Evolutionary conservation across 2,888 invertebrate genomes (phyloP), one percentile per base, ranked within the genome.

Genomic region (Punctoribates punctum): DNA sequence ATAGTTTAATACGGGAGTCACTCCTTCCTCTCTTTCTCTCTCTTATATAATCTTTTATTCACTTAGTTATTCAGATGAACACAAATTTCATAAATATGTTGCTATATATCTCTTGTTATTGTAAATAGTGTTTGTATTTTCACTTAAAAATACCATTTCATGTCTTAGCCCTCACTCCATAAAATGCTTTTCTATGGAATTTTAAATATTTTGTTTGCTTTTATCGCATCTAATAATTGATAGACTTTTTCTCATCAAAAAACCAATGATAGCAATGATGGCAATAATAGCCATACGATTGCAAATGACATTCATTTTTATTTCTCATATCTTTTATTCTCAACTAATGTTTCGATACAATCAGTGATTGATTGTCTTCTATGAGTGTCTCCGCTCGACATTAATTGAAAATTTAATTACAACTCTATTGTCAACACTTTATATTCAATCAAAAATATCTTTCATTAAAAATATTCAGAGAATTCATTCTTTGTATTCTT

Each of bases 121-220:
- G n/a, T 67, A 34, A 38, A 67, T 67, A 67, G 3, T 17, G 13
- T 27, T 38, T 67, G 38, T 34, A 67, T 34, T 34, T 67, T 34
- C 29, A 38, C 67, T 20, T 67, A 25, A 34, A 9, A n/a, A 15
- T 67, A 34, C 29, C 27, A 15, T 27, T 62, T 27, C 38, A 38
- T 67, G 34, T 38, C 34, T 60, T 60, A 27, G 20, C 23, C 23
- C 23, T 29, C 25, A 67, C 17, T 38, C 38, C 4, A 67, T 67
- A 34, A 38, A 67, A 67, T 34, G 67, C 38, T 23, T 27, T 67
- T 20, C 67, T 1, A 1, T 38, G 67, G 67, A 67, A 67, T 67
- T 67, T 67, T 67, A 67, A 67, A 67, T 67, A 67, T 67, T 65
- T 67, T 67, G 67, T 67, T 67, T 67, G 67, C 67, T 38, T 67